phyloP scores from a whole-genome alignment of 2,113 vertebrate species.

The Scalopus aquaticus region DNA sequence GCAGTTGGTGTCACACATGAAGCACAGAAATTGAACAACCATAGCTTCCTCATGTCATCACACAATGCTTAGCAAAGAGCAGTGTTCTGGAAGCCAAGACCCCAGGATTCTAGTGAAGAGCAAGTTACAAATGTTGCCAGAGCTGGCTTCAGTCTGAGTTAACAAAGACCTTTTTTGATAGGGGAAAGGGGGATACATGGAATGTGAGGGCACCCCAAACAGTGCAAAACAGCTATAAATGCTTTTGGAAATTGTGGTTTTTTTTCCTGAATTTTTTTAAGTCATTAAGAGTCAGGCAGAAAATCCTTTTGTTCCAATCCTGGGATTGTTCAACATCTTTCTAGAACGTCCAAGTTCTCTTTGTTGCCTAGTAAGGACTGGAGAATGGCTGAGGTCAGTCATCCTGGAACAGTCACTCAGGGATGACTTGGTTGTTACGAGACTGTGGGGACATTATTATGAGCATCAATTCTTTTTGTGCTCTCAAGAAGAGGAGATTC shows the following conservation, averaged over 20 bases:
- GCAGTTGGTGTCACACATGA: not conserved
- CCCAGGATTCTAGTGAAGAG: not conserved
- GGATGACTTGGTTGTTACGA: not conserved
- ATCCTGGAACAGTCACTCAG: not conserved
- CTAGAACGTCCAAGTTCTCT: not conserved
- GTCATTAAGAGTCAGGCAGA: not conserved
- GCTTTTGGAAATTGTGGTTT: not conserved
- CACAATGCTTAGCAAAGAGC: not conserved
- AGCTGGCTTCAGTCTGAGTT: not conserved
- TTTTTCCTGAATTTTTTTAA: not conserved
- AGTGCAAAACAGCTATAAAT: slow-evolving; percentile 21
- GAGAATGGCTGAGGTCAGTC: not conserved
- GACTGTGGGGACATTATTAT: not conserved
- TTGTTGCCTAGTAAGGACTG: slow-evolving; percentile 18
- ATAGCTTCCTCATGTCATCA: not conserved
- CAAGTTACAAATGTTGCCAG: not conserved
- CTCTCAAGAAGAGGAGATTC: slow-evolving; percentile 20
- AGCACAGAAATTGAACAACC: no score
- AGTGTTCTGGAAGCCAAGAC: not conserved
- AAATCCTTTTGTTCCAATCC: slow-evolving; percentile 15
- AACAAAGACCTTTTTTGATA: not conserved
- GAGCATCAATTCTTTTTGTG: not conserved
- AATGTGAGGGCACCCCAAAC: not conserved
- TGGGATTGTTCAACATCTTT: not conserved
- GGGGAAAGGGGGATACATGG: not conserved